Base-by-base conservation (phyloP, 2,113 vertebrate genomes). In the Percopsis transmontana region DNA sequence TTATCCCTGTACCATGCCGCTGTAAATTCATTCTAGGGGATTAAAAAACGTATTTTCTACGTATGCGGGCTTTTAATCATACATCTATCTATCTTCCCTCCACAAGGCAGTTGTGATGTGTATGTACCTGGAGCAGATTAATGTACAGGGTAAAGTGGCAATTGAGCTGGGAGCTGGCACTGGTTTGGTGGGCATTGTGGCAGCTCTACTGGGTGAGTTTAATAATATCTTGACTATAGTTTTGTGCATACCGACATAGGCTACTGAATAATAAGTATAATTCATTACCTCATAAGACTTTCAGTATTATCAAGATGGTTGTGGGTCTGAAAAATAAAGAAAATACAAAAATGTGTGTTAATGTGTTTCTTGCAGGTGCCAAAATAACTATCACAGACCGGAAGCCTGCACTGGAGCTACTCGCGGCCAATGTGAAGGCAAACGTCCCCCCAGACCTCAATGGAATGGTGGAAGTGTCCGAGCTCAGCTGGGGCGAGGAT, bases 111-210 rank as follows among this genome's bases (percentile, higher is more conserved):
- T 99, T 0, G 95, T 97, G 27, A 87, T 99, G 75, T 94, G 94
- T 47, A 81, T 94, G 55, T 99, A 95, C 51, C 86, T 99, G 90
- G 97, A 99, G 90, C 81, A 73, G 4, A 69, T 96, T 76, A 89
- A 95, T 63, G 68, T 99, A 23, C 76, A 81, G 75, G 94, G 91
- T 56, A 90, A 81, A 66, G 79, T 70, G 45, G 93, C 83, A 0
- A 93, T 99, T 54, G 97, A 99, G 76, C 88, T 99, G 70, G 97
- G 97, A 56, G 97, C 97, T 15, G 97, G 97, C 19, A 97, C 97
- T 0, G 97, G 96, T 66, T 86, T 99, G 74, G 93, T 97, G 73
- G 95, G 97, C 79, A 98, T 99, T 27, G 96, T 99, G 38, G 94
- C 96, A 19, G 91, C 95, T 0, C 85, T 99, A 48, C 76, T 98